A percentile compares a stretch with the other conserved stretches of the same genome.
Conservation (phyloP, 2,888 invertebrate species). For the Autographa gamma region DNA sequence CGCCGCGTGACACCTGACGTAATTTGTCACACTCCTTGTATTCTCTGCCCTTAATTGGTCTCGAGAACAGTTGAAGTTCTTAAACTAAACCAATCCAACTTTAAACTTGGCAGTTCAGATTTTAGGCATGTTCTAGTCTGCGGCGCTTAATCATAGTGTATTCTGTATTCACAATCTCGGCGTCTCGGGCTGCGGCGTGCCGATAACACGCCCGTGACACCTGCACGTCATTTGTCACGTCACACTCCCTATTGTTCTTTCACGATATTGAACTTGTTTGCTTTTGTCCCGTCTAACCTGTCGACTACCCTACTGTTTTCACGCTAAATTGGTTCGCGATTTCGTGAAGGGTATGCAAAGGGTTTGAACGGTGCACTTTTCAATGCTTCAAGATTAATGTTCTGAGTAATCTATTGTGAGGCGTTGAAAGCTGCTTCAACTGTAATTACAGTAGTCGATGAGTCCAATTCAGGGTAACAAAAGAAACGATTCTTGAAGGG, state of each 20-base stretch:
- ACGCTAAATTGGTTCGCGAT: slow-evolving; percentile 75
- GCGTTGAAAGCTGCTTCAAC: slow-evolving; percentile 50
- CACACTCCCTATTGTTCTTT: slow-evolving; percentile 73
- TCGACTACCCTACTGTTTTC: slow-evolving; percentile 69
- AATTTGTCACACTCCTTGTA: slow-evolving; percentile 48
- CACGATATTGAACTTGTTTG: slow-evolving; percentile 75
- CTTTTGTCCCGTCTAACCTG: slow-evolving; percentile 68
- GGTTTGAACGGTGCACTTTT: slow-evolving; percentile 56
- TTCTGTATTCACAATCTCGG: slow-evolving; percentile 60
- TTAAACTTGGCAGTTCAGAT: slow-evolving; percentile 27
- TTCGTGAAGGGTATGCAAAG: slow-evolving; percentile 66
- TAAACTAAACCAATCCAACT: slow-evolving; percentile 42
- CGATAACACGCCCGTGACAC: slow-evolving; percentile 77
- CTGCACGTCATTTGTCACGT: slow-evolving; percentile 86
- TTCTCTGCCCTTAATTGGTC: slow-evolving; percentile 46
- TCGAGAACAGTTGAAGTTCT: slow-evolving; percentile 41
- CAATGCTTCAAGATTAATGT: slow-evolving; percentile 63
- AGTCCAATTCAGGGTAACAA: slow-evolving; percentile 50
- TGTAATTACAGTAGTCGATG: slow-evolving; percentile 54
- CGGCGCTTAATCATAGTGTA: slow-evolving; percentile 50
- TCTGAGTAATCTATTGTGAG: slow-evolving; percentile 57
- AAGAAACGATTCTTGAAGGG: slow-evolving; percentile 42
- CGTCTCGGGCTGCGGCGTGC: slow-evolving; percentile 64
- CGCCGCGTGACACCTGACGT: slow-evolving; percentile 47
- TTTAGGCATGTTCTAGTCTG: slow-evolving; percentile 29